Conservation (phyloP, 2,113 vertebrate genomes). For the Jaculus jaculus region DNA sequence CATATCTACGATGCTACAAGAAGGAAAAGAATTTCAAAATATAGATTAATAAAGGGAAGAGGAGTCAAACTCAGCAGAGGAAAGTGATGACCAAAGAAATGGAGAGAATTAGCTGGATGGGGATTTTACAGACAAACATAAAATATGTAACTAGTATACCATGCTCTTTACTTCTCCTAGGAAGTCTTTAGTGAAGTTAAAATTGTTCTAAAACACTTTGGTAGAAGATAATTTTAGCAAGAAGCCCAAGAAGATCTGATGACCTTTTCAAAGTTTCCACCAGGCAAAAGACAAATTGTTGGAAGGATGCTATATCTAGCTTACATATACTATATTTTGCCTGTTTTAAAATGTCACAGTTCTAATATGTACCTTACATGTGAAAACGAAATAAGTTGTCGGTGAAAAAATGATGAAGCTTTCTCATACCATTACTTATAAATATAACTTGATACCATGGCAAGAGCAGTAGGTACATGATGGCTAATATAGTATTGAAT, state of each 20-base stretch:
- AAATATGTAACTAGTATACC: neutral
- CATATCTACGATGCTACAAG: neutral
- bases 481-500: neutral
- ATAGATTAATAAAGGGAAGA: neutral
- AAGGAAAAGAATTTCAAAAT: neutral
- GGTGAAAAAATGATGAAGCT: neutral
- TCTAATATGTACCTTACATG: neutral
- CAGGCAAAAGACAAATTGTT: neutral
- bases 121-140: neutral
- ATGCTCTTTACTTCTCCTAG: neutral
- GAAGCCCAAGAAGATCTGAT: neutral
- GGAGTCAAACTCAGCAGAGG: neutral
- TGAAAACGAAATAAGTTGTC: neutral
- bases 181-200: slow-evolving; percentile 14
- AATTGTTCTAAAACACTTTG: neutral
- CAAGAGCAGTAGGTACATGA: neutral
- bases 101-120: neutral
- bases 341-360: neutral
- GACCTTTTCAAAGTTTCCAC: neutral
- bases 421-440: neutral
- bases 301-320: neutral
- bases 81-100: neutral
- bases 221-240: neutral
- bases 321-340: neutral
- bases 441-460: neutral